Percentiles rank a stretch among this genome's conserved stretches.
phyloP scores from a whole-genome alignment of 2,888 invertebrate genomes.

The Drosophila kanekoi region DNA sequence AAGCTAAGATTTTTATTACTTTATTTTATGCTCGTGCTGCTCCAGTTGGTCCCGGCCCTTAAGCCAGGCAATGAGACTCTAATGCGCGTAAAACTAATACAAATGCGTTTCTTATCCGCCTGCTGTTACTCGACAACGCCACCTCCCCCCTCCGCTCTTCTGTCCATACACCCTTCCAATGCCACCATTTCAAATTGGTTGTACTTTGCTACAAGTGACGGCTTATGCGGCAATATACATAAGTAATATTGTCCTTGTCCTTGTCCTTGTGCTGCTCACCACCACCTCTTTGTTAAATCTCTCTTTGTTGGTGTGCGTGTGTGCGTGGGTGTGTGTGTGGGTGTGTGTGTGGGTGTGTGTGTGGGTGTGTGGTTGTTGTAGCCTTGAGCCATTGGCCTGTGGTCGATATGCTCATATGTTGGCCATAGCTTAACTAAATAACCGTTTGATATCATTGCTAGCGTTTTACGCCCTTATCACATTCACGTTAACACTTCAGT shows the following conservation, averaged over 20 bases:
- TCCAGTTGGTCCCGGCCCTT: conserved; percentile 49
- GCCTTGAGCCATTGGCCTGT: conserved; percentile 29
- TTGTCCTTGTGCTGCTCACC: conserved; percentile 25
- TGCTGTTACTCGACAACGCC: conserved; percentile 9
- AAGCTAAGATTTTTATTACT: conserved; percentile 77
- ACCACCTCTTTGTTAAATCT: conserved; percentile 1
- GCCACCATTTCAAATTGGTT: conserved; percentile 71
- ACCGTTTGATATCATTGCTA: conserved; percentile 76
- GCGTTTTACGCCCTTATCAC: conserved; percentile 71
- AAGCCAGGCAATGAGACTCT: conserved; percentile 79
- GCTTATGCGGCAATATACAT: conserved; percentile 78
- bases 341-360: neutral
- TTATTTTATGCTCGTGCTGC: conserved; percentile 73
- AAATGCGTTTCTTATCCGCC: conserved; percentile 79
- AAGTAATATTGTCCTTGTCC: conserved; percentile 75
- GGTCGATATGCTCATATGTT: conserved; percentile 43
- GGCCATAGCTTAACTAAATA: conserved; percentile 75
- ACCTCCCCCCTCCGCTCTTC: neutral
- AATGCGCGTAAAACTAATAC: conserved; percentile 80
- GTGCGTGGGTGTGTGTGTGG: neutral
- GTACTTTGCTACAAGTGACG: conserved; percentile 79
- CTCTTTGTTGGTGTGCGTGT: neutral
- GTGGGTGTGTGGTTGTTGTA: conserved; percentile 4
- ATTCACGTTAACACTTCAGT: conserved; percentile 69
- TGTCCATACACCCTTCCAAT: neutral